Percentiles rank a stretch among this genome's conserved stretches.
These are phyloP conservation scores for Tachuris rubrigastra DNA, from an alignment of 2,113 vertebrate species.

Conservation along the genomic window DNA sequence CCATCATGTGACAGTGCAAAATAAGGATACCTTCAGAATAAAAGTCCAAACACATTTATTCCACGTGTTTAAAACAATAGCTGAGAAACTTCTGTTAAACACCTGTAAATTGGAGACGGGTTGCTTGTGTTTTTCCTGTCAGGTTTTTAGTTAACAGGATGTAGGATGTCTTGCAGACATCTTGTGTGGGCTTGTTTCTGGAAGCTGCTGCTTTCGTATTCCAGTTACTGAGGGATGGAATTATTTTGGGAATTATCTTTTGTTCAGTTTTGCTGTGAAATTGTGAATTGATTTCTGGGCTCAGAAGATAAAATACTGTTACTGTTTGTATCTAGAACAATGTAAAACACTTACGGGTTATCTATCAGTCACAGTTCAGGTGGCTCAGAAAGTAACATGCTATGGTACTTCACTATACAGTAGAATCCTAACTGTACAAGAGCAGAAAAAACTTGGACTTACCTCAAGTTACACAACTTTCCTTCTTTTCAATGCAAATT, in stretches of 20 bases:
- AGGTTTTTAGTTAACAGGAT: neutral
- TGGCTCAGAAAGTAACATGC: neutral
- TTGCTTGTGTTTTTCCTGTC: neutral
- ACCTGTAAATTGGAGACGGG: neutral
- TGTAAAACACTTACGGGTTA: neutral
- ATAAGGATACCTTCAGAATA: neutral
- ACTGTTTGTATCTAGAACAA: neutral
- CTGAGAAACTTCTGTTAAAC: neutral
- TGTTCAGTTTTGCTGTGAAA: neutral
- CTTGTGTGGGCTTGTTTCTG: neutral
- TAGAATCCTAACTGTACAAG: neutral
- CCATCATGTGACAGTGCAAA: neutral
- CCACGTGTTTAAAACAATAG: neutral
- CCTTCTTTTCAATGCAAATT: neutral
- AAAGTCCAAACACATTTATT: neutral
- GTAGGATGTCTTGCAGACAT: neutral
- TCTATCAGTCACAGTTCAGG: neutral
- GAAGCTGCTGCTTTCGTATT: neutral
- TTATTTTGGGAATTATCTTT: neutral
- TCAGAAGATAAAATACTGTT: neutral
- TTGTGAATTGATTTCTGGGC: neutral
- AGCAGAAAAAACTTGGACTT: neutral
- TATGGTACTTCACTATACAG: neutral
- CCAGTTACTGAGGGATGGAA: neutral
- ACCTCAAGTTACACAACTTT: accelerated